A percentile compares a stretch with the other conserved stretches of the same genome.
Conservation (phyloP, 2,113 vertebrate species). For the Oxyura jamaicensis region DNA sequence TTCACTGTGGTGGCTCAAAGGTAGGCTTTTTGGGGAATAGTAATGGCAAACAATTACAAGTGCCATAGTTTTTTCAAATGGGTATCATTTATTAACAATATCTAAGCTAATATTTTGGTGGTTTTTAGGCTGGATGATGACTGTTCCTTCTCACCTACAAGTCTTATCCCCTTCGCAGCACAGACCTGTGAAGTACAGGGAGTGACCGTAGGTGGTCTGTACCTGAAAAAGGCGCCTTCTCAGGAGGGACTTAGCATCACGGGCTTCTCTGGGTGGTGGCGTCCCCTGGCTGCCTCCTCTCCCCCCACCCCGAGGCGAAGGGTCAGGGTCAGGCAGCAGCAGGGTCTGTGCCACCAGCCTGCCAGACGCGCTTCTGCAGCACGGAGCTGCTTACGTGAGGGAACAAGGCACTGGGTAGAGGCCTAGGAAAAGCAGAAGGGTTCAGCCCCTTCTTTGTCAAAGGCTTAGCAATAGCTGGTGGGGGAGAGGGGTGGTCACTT, state of each 20-base stretch:
- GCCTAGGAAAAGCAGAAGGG: neutral
- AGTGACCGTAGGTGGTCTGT: neutral
- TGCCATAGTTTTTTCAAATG: neutral
- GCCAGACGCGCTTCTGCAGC: accelerated
- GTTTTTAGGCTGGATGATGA: neutral
- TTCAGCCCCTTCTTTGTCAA: accelerated
- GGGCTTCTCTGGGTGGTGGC: accelerated
- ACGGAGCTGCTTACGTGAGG: neutral
- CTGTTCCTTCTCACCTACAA: neutral
- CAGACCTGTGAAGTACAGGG: neutral
- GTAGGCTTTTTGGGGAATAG: neutral
- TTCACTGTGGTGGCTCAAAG: neutral
- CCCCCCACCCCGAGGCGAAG: accelerated
- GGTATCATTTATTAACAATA: conserved; percentile 10
- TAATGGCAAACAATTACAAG: neutral
- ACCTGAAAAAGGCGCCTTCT: neutral
- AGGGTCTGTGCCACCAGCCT: accelerated
- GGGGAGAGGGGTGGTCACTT: neutral
- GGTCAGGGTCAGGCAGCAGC: neutral
- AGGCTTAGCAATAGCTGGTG: accelerated
- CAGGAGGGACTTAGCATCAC: accelerated
- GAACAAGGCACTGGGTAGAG: accelerated
- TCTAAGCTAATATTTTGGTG: conserved; percentile 40
- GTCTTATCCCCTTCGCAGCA: neutral
- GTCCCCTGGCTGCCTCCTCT: neutral